These are phyloP conservation scores for Urosaurus nigricauda DNA, from an alignment of 2,797 vertebrate genomes.

Conservation along the genomic window DNA sequence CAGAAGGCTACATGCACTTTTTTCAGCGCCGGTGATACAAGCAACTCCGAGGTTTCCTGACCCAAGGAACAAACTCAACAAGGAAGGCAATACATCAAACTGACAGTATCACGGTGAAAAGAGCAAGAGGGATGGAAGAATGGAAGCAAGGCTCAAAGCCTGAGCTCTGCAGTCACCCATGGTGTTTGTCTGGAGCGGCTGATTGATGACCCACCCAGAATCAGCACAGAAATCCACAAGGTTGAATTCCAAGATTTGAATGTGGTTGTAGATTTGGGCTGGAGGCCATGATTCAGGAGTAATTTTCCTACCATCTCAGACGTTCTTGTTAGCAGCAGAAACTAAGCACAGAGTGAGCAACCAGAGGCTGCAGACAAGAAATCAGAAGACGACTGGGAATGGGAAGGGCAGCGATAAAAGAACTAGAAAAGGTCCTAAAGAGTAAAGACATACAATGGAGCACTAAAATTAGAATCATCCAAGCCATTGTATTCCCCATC, in stretches of 20 bases:
- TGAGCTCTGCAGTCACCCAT: constrained; percentile 6
- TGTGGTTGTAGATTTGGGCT: neutral
- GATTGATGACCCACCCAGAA: constrained; percentile 48
- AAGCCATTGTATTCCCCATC: too few relatives aligned
- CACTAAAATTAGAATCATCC: too few relatives aligned
- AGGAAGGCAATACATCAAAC: constrained; percentile 76
- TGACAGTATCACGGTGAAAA: constrained; percentile 73
- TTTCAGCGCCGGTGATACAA: constrained; percentile 69
- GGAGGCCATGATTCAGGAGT: neutral
- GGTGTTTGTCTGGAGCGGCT: neutral
- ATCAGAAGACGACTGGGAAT: too few relatives aligned
- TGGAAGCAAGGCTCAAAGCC: neutral
- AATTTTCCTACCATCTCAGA: neutral
- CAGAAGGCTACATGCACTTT: constrained; percentile 71
- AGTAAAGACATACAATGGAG: too few relatives aligned
- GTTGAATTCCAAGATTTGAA: constrained; percentile 27
- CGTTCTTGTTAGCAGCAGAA: neutral
- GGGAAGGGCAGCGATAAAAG: too few relatives aligned
- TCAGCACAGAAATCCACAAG: constrained; percentile 4
- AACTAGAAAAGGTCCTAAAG: too few relatives aligned
- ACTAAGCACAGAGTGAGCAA: too few relatives aligned
- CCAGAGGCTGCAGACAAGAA: too few relatives aligned
- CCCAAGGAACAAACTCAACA: constrained; percentile 72
- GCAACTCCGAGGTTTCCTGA: constrained; percentile 72
- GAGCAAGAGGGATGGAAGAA: constrained; percentile 1